A percentile compares a stretch with the other conserved stretches of the same genome.
These are phyloP conservation scores for Aethes cnicana DNA, from an alignment of 2,888 invertebrate genomes.

Conservation along the genomic window DNA sequence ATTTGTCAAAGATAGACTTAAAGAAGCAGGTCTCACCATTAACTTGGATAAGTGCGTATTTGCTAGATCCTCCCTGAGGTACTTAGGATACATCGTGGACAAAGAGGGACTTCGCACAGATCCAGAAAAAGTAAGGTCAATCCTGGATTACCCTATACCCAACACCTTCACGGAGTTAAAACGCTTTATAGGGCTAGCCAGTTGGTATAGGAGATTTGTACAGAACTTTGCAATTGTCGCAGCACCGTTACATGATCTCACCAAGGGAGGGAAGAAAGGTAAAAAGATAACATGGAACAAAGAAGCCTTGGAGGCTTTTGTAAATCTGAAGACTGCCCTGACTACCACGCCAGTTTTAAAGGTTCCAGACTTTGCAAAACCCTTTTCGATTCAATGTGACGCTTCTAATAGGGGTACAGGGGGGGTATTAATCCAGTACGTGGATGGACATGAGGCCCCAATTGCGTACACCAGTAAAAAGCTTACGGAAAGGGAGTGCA, in stretches of 20 bases:
- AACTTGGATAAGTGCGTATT: not conserved
- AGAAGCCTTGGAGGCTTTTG: not conserved
- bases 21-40: not conserved
- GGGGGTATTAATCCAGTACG: not conserved
- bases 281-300: not conserved
- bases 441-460: not conserved
- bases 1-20: not conserved
- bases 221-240: constrained; percentile 12
- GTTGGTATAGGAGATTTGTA: constrained; percentile 12
- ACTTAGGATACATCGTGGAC: not conserved
- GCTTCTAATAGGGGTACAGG: constrained; percentile 12
- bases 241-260: constrained; percentile 2
- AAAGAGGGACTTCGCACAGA: constrained; percentile 6
- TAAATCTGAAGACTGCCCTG: not conserved
- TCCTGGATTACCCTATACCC: constrained; percentile 1
- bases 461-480: constrained; percentile 2
- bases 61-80: not conserved
- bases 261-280: constrained; percentile 5
- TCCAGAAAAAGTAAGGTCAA: constrained; percentile 1
- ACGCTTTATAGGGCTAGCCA: constrained; percentile 1
- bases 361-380: not conserved
- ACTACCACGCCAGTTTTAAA: not conserved
- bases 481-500: constrained; percentile 17
- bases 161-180: constrained; percentile 1
- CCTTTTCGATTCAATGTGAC: constrained; percentile 1